Percentiles rank a stretch among this genome's conserved stretches.
Conservation (phyloP, 2,113 vertebrate genomes). For the Pristiophorus japonicus region DNA sequence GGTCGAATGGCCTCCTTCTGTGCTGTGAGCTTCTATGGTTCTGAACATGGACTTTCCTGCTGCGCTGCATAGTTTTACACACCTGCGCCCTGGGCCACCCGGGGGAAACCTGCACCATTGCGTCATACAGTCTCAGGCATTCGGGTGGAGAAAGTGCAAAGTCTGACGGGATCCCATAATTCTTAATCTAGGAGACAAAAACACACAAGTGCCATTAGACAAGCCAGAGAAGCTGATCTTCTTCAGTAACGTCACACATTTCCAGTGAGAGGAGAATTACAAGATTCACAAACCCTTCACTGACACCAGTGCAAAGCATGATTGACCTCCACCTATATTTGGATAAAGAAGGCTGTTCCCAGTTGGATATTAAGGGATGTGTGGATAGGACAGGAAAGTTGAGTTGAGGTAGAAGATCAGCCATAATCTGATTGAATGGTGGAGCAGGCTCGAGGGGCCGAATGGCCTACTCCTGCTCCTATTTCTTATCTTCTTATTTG, state of each 20-base stretch:
- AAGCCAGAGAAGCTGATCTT: neutral
- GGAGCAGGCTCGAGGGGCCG: too few species aligned
- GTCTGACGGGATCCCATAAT: constrained; percentile 55
- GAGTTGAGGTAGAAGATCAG: too few species aligned
- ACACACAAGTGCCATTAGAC: neutral
- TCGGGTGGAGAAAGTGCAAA: constrained; percentile 55
- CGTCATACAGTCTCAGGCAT: constrained; percentile 55
- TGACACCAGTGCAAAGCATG: neutral
- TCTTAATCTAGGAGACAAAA: constrained; percentile 48
- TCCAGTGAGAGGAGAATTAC: neutral
- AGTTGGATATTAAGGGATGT: too few species aligned
- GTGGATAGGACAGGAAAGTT: too few species aligned
- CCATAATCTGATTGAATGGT: too few species aligned
- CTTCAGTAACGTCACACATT: neutral
- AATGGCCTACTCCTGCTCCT: too few species aligned
- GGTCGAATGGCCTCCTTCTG: neutral
- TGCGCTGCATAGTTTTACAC: neutral
- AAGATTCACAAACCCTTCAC: neutral
- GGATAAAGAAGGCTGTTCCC: too few species aligned
- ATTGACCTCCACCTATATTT: too few species aligned
- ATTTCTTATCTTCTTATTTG: too few species aligned
- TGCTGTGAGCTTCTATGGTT: neutral
- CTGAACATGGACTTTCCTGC: neutral
- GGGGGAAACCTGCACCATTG: constrained; percentile 49
- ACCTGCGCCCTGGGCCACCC: constrained; percentile 53